Percentiles rank a stretch among this genome's conserved stretches.
Evolutionary conservation across 2,888 invertebrate genomes (phyloP).

Genomic region (Bugula neritina): DNA sequence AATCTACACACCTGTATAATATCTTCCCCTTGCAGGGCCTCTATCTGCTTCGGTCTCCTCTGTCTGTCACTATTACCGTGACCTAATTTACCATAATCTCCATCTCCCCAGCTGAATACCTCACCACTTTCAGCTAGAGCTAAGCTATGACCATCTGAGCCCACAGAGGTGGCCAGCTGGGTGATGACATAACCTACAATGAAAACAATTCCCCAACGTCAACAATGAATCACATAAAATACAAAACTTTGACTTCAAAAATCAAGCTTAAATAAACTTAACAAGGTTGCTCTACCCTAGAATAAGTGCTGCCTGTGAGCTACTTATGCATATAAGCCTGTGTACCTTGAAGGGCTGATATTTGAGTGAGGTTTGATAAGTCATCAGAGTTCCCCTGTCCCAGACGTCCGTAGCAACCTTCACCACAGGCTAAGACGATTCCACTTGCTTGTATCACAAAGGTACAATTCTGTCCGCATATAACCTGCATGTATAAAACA

Average conservation of each 20-base stretch:
- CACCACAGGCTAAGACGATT: slow-evolving; percentile 62
- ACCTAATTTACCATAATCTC: slow-evolving; percentile 64
- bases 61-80: slow-evolving; percentile 64
- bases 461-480: slow-evolving; percentile 65
- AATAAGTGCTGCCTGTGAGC: too few relatives aligned
- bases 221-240: too few relatives aligned
- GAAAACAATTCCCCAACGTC: not conserved
- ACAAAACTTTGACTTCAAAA: too few relatives aligned
- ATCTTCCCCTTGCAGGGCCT: slow-evolving; percentile 61
- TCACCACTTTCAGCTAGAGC: slow-evolving; percentile 64
- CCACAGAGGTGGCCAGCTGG: slow-evolving; percentile 62
- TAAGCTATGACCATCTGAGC: slow-evolving; percentile 64
- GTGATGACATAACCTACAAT: slow-evolving; percentile 61
- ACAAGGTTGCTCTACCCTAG: too few relatives aligned
- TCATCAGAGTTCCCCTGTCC: slow-evolving; percentile 65
- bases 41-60: slow-evolving; percentile 62
- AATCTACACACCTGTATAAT: slow-evolving; percentile 58
- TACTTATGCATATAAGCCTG: too few relatives aligned
- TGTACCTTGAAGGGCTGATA: slow-evolving; percentile 59
- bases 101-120: slow-evolving; percentile 65
- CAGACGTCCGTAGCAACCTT: slow-evolving; percentile 63
- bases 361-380: slow-evolving; percentile 59
- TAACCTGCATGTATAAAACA: slow-evolving; percentile 50
- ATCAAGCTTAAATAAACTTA: too few relatives aligned
- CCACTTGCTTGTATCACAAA: slow-evolving; percentile 63